Evolutionary conservation across 2,797 vertebrate genomes (phyloP), one percentile per base, ranked within the genome.

Genomic region (Pyrrhura leucotis): DNA sequence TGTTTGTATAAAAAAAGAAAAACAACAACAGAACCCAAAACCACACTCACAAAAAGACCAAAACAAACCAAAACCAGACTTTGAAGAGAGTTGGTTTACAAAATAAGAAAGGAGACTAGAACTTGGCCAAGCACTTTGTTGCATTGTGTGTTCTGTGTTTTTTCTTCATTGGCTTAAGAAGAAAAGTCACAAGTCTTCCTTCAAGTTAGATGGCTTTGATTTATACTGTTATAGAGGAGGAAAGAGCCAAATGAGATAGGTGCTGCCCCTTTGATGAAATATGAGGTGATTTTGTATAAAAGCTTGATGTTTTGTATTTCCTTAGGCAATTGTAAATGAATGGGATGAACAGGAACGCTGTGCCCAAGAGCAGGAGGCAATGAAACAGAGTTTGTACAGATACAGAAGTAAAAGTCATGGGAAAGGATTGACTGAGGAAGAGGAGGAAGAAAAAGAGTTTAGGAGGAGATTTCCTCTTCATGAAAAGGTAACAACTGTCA

Each of bases 371-470:
- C 97, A 58, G 69, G 98, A 99, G 69, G 97, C 99, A 85, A 97
- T 97, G 95, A 98, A 99, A 89, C 98, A 51, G 65, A 99, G 98
- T 89, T 95, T 99, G 77, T 99, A 99, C 95, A 98, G 98, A 71
- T 98, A 96, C 79, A 98, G 98, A 73, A 98, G 97, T 78, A 98
- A 97, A 68, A 98, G 88, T 39, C 98, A 99, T 3, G 98, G 98
- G 20, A 97, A 97, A 26, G 98, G 98, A 12, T 96, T 89, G 61
- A 99, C 97, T 0, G 99, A 99, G 93, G 99, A 98, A 4, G 98
- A 99, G 54, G 98, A 99, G 65, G 99, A 99, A n/a, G 99, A 99
- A 74, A 96, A 72, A 23, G 99, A 99, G 77, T 99, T 99, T 96
- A 98, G 98, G 44, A 97, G 76, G 50, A 97, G 95, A 56, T 99